Conservation (phyloP, 2,797 vertebrate species). For the Lacerta agilis region DNA sequence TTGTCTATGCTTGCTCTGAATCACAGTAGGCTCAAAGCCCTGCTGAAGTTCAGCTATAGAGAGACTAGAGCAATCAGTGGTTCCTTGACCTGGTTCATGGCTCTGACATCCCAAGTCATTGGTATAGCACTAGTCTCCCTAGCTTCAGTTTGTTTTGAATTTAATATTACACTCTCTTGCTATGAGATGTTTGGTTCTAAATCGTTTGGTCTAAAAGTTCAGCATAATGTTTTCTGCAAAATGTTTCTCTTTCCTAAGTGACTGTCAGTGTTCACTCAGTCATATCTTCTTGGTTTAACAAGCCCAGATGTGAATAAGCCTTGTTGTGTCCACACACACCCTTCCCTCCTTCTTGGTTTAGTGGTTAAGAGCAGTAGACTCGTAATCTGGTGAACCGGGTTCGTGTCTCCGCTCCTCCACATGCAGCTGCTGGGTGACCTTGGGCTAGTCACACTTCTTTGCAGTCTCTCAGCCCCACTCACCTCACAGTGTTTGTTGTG, state of each 20-base stretch:
- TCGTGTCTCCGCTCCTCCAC: too few species aligned
- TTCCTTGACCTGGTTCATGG: not conserved
- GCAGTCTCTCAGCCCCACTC: too few species aligned
- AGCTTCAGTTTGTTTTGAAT: not conserved
- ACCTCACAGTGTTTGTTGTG: too few species aligned
- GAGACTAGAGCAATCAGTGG: not conserved
- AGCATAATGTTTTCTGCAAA: not conserved
- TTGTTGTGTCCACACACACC: too few species aligned
- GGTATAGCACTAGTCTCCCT: not conserved
- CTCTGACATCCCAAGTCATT: not conserved
- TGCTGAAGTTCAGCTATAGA: not conserved
- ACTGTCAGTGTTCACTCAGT: not conserved
- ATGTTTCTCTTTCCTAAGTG: not conserved
- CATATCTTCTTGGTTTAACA: not conserved
- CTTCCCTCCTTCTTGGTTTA: too few species aligned
- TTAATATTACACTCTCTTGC: not conserved
- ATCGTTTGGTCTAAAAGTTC: not conserved
- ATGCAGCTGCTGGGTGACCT: too few species aligned
- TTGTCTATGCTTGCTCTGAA: too few species aligned
- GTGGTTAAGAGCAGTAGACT: too few species aligned
- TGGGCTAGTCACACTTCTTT: too few species aligned
- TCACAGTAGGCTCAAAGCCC: not conserved
- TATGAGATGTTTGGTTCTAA: not conserved
- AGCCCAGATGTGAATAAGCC: not conserved
- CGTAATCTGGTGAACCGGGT: too few species aligned